Base-by-base conservation (phyloP, 1,140 invertebrate genomes). In the Ectropis grisescens region DNA sequence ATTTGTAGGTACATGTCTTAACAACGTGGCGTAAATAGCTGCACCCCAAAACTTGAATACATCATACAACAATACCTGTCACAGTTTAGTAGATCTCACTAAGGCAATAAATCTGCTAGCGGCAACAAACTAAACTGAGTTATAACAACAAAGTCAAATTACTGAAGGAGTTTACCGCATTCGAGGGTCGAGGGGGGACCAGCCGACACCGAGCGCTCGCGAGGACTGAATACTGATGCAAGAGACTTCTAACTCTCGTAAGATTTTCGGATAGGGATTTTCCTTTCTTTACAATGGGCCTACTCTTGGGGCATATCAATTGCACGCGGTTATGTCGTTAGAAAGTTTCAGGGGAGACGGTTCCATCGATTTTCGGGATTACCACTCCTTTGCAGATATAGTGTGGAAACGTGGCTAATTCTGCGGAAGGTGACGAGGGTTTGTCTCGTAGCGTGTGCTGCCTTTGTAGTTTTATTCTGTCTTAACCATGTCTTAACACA, bases 101-200 rank as follows among this genome's bases (percentile, higher is more conserved):
- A 65, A 76, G 65, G 60, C 57, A 76, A 78, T 81, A 81, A 78
- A 76, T 81, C 68, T 67, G 59, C 53, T 56, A 61, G 59, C 65
- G 58, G 50, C 70, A 65, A 78, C 71, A 76, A 74, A 74, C 62
- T 68, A 60, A 81, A 81, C 76, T 75, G 69, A 78, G 70, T 81
- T 81, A 81, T 72, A 80, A 81, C 70, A 79, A 79, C 76, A 78
- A 81, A 81, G 72, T 81, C 72, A 75, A 78, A 81, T 80, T 78
- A 80, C 70, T 55, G 56, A 76, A 74, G 72, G 72, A 81, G 69
- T 78, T 78, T 65, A 67, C 72, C 71, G 55, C 68, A 66, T 41
- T 29, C 27, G 38, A 33, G 44, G 58, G 50, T 53, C 43, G 39
- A 35, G 49, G 44, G 55, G 43, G 39, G 43, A 57, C 50, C n/a